Evolutionary conservation across 1,140 invertebrate genomes (phyloP).

Genomic region (Drosophila pandora): DNA sequence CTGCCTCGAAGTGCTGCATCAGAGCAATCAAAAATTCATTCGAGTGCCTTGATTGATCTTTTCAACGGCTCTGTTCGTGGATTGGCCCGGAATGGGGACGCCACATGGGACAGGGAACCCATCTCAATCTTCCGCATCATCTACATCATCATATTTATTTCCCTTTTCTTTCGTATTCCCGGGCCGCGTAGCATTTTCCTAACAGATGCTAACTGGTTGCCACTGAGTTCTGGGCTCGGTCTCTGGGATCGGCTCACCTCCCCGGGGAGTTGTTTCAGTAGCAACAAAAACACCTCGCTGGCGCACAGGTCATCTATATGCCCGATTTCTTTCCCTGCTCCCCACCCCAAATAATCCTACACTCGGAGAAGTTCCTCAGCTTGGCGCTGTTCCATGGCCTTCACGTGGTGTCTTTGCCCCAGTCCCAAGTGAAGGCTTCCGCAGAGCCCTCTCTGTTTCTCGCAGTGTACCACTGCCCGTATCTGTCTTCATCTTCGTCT

Average conservation of each 20-base stretch:
- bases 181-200: conserved; percentile 29
- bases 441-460: background rate
- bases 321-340: background rate
- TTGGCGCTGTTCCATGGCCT: background rate
- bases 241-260: conserved; percentile 46
- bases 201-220: conserved; percentile 37
- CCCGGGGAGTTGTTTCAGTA: conserved; percentile 65
- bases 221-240: conserved; percentile 15
- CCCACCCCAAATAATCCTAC: background rate
- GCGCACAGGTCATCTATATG: conserved; percentile 62
- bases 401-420: too few relatives aligned
- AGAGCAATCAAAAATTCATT: conserved; percentile 22
- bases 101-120: conserved; percentile 52
- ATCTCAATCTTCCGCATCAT: conserved; percentile 23
- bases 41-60: conserved; percentile 63
- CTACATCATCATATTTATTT: conserved; percentile 25
- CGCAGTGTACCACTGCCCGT: conserved; percentile 11
- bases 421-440: too few relatives aligned
- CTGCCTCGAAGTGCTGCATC: conserved; percentile 2
- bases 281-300: conserved; percentile 43
- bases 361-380: background rate
- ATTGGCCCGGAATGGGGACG: conserved; percentile 46
- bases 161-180: background rate
- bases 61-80: conserved; percentile 20
- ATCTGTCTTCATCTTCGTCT: conserved; percentile 51